Percentiles rank a stretch among this genome's conserved stretches.
Conservation (phyloP, 2,797 vertebrate genomes). For the Prionace glauca region DNA sequence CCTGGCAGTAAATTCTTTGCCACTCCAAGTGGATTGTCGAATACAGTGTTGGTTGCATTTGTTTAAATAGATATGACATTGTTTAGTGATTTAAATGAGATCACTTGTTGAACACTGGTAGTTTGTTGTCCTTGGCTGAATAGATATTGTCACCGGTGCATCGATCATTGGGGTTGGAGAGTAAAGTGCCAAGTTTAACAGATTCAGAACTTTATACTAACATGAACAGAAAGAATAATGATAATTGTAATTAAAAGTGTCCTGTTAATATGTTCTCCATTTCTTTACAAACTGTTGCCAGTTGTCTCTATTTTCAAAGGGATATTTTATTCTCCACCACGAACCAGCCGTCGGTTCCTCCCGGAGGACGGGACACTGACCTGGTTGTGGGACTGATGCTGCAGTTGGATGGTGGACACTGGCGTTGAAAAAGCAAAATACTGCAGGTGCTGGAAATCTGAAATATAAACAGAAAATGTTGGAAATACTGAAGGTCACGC, state of each 20-base stretch:
- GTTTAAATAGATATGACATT: not conserved
- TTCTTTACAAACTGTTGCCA: not conserved
- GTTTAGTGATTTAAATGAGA: constrained; percentile 25
- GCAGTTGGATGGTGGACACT: not conserved
- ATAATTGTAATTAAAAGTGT: not conserved
- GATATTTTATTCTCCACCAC: not conserved
- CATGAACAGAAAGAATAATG: not conserved
- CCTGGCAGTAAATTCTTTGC: not conserved
- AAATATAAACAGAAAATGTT: not conserved
- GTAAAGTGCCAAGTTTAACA: not conserved
- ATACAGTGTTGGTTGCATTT: not conserved
- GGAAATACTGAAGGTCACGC: not conserved
- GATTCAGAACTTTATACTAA: not conserved
- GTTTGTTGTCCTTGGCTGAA: no score
- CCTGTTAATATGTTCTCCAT: not conserved
- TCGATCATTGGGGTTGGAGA: not conserved
- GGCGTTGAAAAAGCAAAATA: not conserved
- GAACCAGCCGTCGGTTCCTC: not conserved
- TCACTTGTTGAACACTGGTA: not conserved
- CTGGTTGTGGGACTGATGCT: not conserved
- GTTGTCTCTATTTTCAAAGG: no score
- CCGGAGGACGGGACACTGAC: not conserved
- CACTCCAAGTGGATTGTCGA: not conserved
- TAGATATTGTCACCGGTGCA: not conserved
- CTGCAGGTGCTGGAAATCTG: not conserved